Conservation (phyloP, 2,113 vertebrate genomes). For the Phalacrocorax carbo region DNA sequence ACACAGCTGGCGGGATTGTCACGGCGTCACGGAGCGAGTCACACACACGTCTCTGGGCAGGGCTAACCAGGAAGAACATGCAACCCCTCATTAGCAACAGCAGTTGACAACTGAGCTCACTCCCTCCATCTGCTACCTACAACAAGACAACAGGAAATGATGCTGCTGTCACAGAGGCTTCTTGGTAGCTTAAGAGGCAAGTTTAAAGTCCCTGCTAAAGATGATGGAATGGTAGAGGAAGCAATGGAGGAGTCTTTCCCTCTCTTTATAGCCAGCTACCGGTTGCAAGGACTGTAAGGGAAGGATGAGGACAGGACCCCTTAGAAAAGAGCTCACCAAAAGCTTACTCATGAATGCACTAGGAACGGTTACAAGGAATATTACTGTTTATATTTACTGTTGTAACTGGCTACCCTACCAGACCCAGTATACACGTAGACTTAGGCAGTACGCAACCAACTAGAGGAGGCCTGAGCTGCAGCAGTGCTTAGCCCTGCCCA, state of each 20-base stretch:
- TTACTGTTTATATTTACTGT: not conserved
- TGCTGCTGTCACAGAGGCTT: not conserved
- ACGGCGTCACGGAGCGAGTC: not conserved
- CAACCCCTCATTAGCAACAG: not conserved
- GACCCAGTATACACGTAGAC: rapidly evolving
- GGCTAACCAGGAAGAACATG: not conserved
- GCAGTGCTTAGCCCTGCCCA: not conserved
- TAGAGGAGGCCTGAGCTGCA: not conserved
- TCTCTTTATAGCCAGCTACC: not conserved
- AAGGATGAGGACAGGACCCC: not conserved
- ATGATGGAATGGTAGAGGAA: not conserved
- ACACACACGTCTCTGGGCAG: not conserved
- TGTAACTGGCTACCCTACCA: not conserved
- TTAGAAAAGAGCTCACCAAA: not conserved
- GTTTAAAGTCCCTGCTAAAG: not conserved
- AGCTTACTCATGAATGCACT: not conserved
- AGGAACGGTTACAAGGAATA: not conserved
- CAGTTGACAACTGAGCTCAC: not conserved
- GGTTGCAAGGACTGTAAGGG: not conserved
- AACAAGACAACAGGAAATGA: not conserved
- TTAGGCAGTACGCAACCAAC: not conserved
- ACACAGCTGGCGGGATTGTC: not conserved
- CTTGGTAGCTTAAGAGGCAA: not conserved
- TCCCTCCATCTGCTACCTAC: not conserved
- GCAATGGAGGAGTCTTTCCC: not conserved